Base-by-base conservation (phyloP, 2,797 vertebrate species). In the Sciaenops ocellatus region DNA sequence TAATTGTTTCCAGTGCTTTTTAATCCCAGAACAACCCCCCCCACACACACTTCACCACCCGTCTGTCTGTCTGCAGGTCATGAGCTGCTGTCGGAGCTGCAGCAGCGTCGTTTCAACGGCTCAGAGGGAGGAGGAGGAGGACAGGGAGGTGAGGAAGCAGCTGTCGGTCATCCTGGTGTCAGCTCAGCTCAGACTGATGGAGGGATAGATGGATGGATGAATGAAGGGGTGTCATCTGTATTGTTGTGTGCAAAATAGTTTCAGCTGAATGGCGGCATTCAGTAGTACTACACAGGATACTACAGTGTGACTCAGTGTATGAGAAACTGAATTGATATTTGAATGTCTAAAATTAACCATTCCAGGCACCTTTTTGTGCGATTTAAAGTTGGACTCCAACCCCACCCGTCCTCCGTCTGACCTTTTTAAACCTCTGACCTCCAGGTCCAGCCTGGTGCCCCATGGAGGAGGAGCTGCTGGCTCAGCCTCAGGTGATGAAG, bases 401-500 rank as follows among this genome's bases (percentile, higher is more conserved):
- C 34, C 34, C 8, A 9, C 34, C 34, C 34, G 34, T 38, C 34
- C 8, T 38, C 34, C 8, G 34, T 38, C 51, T 60, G 34, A 38
- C 34, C 38, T 69, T 17, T 85, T 38, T 38, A 38, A 56, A 69
- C 62, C 50, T 47, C 20, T 73, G 62, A 42, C 69, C 69, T 52
- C 8, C 71, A 94, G 94, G 89, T 65, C 93, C 97, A 0, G 95
- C 97, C 1, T 99, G 98, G 98, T 97, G 97, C 47, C 98, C 98
- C 0, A 99, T 99, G 98, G 98, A 99, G 48, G 98, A 99, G 50
- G 98, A 99, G 84, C 95, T 99, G 41, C 95, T 99, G 86, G 98
- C 98, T 73, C 98, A 99, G 91, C 98, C 98, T n/a, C 98, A 98
- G 92, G 98, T 99, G 59, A 97, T 98, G 96, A 99, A 99, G 92